Conservation (phyloP, 2,888 invertebrate genomes). For the Hirtodrosophila cameraria region DNA sequence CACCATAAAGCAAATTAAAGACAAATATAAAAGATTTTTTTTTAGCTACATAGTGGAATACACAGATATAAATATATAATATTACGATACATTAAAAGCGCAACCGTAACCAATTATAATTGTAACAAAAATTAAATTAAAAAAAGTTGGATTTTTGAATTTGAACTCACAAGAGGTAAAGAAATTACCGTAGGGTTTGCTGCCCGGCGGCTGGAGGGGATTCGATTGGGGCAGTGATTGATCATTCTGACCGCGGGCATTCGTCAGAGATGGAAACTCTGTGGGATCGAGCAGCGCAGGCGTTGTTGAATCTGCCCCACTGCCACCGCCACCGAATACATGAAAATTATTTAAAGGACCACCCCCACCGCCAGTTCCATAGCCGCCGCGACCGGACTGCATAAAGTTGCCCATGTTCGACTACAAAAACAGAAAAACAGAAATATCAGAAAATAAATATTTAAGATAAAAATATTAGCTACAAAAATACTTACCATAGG, state of each 20-base stretch:
- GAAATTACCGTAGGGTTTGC: constrained; percentile 94
- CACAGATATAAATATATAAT: constrained; percentile 9
- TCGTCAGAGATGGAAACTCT: constrained; percentile 95
- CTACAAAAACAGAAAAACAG: constrained; percentile 78
- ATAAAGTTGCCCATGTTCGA: constrained; percentile 88
- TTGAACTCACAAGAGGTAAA: constrained; percentile 85
- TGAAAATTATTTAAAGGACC: constrained; percentile 90
- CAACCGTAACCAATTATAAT: constrained; percentile 35
- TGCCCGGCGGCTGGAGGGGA: constrained; percentile 94
- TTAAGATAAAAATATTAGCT: too few relatives aligned
- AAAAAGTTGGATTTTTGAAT: constrained; percentile 70
- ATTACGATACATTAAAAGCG: not conserved
- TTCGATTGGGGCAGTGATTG: constrained; percentile 91
- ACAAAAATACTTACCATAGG: constrained; percentile 81
- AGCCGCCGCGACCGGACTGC: constrained; percentile 86
- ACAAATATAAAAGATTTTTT: constrained; percentile 11
- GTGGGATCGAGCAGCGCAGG: constrained; percentile 95
- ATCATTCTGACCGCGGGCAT: constrained; percentile 91
- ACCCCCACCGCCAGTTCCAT: constrained; percentile 85
- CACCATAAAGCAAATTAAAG: constrained; percentile 19
- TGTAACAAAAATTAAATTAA: constrained; percentile 62
- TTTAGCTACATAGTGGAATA: constrained; percentile 4
- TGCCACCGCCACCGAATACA: constrained; percentile 91
- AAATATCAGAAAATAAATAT: too few relatives aligned
- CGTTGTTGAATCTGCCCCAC: constrained; percentile 88